Base-by-base conservation (phyloP, 2,888 invertebrate species). In the Papilio gigon region DNA sequence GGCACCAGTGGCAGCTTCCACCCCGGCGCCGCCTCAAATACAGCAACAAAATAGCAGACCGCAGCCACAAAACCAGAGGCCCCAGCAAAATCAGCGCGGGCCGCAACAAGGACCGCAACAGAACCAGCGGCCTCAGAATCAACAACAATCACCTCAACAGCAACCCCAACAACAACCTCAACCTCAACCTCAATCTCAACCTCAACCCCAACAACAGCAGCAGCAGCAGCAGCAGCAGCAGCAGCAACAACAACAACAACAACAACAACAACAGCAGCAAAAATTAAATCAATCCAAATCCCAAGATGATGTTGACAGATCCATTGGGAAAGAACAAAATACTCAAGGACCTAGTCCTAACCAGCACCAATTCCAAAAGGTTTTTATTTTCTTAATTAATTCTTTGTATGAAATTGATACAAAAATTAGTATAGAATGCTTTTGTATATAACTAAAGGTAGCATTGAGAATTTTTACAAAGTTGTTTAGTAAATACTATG, bases 261-360 rank as follows among this genome's bases (percentile, higher is more conserved):
- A 68, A 63, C 75, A 74, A 40, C 76, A 74, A 25, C 77, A 76
- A 68, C 42, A 70, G 17, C 66, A 64, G 11, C 80, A 79, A 64
- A 82, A 73, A 75, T 72, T 70, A 22, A 50, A 27, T 33, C 80
- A 77, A 53, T 44, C 75, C 0, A 85, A 84, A 68, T 75, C 85
- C 1, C 79, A 82, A 66, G 89, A 89, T 67, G 82, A 81, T 70
- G 84, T 86, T 71, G 89, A 89, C 72, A 87, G 87, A 67, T 77
- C 80, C 70, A 71, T 75, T 20, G 76, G 77, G 75, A 78, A 75
- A 73, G 84, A 87, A 65, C 81, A 79, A 27, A 83, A 84, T 65
- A 83, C 76, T 65, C 80, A 79, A 70, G 77, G 76, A 44, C 78
- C 77, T 27, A 78, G 72, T 64, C 47, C 50, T 68, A 78, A 80